Evolutionary conservation across 2,888 invertebrate genomes (phyloP).

Genomic region (Atherix ibis): DNA sequence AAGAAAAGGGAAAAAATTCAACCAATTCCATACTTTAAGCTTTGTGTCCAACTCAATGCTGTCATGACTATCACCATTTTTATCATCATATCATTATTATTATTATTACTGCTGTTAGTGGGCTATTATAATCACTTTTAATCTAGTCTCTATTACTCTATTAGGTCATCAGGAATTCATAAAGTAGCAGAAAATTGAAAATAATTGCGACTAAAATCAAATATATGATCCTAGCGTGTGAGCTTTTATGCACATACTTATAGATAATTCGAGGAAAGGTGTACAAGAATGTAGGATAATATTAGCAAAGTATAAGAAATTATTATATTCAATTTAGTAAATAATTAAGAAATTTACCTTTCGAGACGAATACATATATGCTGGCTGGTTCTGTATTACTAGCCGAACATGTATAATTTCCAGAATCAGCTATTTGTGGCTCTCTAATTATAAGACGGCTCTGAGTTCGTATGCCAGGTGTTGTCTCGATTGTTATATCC

Average conservation of each 20-base stretch:
- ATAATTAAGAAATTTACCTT: constrained; percentile 45
- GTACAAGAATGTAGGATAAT: too few relatives aligned
- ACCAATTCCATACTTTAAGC: too few relatives aligned
- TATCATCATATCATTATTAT: too few relatives aligned
- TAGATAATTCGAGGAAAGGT: too few relatives aligned
- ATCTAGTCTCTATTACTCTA: too few relatives aligned
- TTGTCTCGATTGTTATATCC: constrained; percentile 65
- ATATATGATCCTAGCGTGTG: too few relatives aligned
- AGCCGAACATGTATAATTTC: constrained; percentile 82
- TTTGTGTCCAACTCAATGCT: too few relatives aligned
- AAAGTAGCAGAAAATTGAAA: constrained; percentile 4
- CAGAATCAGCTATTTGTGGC: constrained; percentile 72
- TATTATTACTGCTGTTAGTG: too few relatives aligned
- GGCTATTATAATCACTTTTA: constrained; percentile 8
- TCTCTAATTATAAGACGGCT: constrained; percentile 69
- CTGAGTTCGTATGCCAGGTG: constrained; percentile 70
- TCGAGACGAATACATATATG: constrained; percentile 79
- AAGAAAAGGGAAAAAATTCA: too few relatives aligned
- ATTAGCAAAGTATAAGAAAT: background rate
- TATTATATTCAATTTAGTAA: background rate
- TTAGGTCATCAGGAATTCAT: constrained; percentile 10
- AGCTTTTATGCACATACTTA: too few relatives aligned
- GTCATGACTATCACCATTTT: too few relatives aligned
- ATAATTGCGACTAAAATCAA: background rate
- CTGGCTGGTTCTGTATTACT: constrained; percentile 80